Base-by-base conservation (phyloP, 2,797 vertebrate species). In the Tauraco hartlaubi region DNA sequence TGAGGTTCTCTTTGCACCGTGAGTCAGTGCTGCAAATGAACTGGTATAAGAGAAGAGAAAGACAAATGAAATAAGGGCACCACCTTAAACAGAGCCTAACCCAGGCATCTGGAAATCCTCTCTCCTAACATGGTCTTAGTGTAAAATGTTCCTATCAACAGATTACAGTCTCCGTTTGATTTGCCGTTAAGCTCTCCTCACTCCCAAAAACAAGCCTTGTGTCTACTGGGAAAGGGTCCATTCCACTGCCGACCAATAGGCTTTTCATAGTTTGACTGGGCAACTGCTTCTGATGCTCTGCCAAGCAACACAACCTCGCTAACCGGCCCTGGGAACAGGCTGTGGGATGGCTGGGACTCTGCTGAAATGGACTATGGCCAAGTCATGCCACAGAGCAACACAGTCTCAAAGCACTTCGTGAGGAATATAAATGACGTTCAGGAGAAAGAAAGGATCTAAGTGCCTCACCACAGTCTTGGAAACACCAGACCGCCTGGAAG, bases 271-370 rank as follows among this genome's bases (percentile, higher is more conserved):
- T 66, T 83, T 63, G 20, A 46, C 51, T 52, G 59, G 51, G 18
- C 22, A 73, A 44, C 52, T 75, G 12, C 23, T 85, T 62, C 43
- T 86, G 28, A 59, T 39, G 10, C 18, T 63, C 49, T 86, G 52
- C 43, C 62, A 81, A 75, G 73, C 16, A 46, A 21, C 15, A 20
- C 5, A 75, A 75, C 4, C 48, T 13, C 12, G 41, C 20, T 52
- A 92, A 56, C 21, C 4, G 25, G 48, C 1, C 3, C 35, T 0
- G 0, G 26, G 23, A 81, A 48, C 0, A 0, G 48, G 49, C n/a
- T 3, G 1, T 12, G 52, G 29, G 33, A 19, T 54, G 67, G 33
- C 41, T 3, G 1, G 29, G 19, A 17, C 66, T 80, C 69, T 69
- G 56, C 66, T 79, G 59, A 59, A 73, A 56, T 4, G 15, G 37